Evolutionary conservation across 2,888 invertebrate species (phyloP).

Genomic region (Drosophila lacicola): DNA sequence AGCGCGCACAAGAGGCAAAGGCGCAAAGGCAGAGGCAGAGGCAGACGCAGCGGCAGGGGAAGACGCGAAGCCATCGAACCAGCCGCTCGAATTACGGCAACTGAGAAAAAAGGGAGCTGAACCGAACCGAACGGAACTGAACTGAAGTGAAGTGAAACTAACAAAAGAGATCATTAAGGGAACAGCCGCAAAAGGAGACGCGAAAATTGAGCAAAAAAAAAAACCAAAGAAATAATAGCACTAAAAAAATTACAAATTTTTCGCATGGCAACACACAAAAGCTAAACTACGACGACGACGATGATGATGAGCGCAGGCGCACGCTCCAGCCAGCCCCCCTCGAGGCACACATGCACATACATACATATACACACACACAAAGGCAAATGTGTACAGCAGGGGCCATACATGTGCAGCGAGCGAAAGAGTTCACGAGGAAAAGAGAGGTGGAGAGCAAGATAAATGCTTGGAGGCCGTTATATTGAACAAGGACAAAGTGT

Average conservation of each 20-base stretch:
- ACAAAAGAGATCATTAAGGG: constrained; percentile 58
- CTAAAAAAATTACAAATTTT: constrained; percentile 41
- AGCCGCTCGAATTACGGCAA: constrained; percentile 44
- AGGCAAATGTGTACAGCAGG: too few relatives aligned
- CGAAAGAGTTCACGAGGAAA: too few relatives aligned
- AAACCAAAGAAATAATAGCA: constrained; percentile 9
- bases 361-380: background rate
- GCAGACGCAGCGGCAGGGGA: background rate
- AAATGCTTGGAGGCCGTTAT: too few relatives aligned
- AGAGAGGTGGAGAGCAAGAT: background rate
- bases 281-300: background rate
- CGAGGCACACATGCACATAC: background rate
- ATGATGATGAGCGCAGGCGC: constrained; percentile 5
- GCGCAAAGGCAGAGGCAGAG: background rate
- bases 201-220: constrained; percentile 24
- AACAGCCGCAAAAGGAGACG: constrained; percentile 38
- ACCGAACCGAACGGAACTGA: constrained; percentile 3
- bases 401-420: background rate
- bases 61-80: constrained; percentile 39
- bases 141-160: constrained; percentile 39
- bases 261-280: constrained; percentile 62
- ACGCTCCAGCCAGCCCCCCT: background rate
- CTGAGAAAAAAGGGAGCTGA: constrained; percentile 4
- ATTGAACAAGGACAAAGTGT: background rate
- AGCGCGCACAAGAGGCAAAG: background rate